phyloP scores from a whole-genome alignment of 2,797 vertebrate species.

The Myotis pilosus region DNA sequence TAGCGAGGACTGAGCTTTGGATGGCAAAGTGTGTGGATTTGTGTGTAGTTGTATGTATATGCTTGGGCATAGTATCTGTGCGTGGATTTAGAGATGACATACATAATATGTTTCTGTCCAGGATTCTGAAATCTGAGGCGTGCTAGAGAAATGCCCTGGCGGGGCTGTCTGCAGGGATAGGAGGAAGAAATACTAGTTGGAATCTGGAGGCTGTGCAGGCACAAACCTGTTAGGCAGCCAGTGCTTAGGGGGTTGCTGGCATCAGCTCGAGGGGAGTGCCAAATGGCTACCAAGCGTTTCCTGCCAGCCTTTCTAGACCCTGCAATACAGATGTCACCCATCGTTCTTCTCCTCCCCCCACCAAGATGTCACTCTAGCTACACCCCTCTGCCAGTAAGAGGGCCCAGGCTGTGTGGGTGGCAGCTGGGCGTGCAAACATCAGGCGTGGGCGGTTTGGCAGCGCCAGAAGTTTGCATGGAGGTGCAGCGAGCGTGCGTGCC shows the following conservation, averaged over 20 bases:
- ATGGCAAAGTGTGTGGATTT: not conserved
- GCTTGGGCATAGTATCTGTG: not conserved
- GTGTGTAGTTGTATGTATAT: too few relatives aligned
- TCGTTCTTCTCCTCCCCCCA: not conserved
- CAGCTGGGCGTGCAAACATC: constrained; percentile 58
- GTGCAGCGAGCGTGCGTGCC: constrained; percentile 62
- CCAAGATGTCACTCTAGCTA: not conserved
- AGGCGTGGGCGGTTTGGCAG: constrained; percentile 68
- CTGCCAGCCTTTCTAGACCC: constrained; percentile 35
- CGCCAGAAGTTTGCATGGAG: constrained; percentile 74
- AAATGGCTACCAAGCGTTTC: not conserved
- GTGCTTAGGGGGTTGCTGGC: constrained; percentile 32
- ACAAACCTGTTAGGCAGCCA: constrained; percentile 57
- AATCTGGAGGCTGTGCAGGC: constrained; percentile 31
- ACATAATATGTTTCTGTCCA: not conserved
- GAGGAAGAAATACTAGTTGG: constrained; percentile 3
- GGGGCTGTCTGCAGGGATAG: not conserved
- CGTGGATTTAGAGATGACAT: not conserved
- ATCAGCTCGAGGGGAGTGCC: not conserved
- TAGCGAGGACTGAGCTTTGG: not conserved
- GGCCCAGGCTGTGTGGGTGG: constrained; percentile 60
- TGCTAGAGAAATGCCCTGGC: not conserved
- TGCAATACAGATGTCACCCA: not conserved
- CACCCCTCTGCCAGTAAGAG: constrained; percentile 20
- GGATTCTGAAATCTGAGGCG: not conserved